phyloP scores from a whole-genome alignment of 2,888 invertebrate genomes.

The Ceraclea dissimilis region DNA sequence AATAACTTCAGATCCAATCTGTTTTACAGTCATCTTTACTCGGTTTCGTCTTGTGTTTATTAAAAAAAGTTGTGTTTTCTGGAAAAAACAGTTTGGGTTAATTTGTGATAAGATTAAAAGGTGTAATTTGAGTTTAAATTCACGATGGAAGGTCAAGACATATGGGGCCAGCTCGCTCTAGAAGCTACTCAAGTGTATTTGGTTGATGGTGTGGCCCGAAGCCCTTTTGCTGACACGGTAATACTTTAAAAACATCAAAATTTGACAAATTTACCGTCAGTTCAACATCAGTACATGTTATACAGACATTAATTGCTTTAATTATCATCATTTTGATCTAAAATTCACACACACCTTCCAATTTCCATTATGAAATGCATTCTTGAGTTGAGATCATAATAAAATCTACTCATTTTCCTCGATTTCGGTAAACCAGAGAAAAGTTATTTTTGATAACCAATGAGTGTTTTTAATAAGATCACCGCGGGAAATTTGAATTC shows the following conservation, averaged over 20 bases:
- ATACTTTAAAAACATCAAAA: conserved; percentile 28
- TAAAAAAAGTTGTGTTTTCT: neutral
- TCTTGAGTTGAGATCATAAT: too few species aligned
- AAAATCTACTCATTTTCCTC: too few species aligned
- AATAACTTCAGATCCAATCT: neutral
- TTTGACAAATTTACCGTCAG: too few species aligned
- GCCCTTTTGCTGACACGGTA: conserved; percentile 83
- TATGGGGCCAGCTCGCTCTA: conserved; percentile 84
- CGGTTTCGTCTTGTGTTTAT: neutral
- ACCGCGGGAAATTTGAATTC: too few species aligned
- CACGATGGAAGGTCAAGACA: conserved; percentile 69
- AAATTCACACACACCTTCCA: too few species aligned
- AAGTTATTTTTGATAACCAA: too few species aligned
- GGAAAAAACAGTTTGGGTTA: neutral
- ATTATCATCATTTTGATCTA: too few species aligned
- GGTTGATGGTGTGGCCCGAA: conserved; percentile 68
- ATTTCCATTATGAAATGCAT: too few species aligned
- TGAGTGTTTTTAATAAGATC: too few species aligned
- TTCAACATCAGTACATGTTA: too few species aligned
- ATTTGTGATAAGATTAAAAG: neutral
- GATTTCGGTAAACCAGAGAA: too few species aligned
- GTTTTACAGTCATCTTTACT: neutral
- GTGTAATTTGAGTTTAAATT: neutral
- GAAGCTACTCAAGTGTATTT: conserved; percentile 82
- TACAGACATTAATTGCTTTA: too few species aligned